Percentiles rank a stretch among this genome's conserved stretches.
Evolutionary conservation across 2,113 vertebrate genomes (phyloP).

Genomic region (Grammomys surdaster): DNA sequence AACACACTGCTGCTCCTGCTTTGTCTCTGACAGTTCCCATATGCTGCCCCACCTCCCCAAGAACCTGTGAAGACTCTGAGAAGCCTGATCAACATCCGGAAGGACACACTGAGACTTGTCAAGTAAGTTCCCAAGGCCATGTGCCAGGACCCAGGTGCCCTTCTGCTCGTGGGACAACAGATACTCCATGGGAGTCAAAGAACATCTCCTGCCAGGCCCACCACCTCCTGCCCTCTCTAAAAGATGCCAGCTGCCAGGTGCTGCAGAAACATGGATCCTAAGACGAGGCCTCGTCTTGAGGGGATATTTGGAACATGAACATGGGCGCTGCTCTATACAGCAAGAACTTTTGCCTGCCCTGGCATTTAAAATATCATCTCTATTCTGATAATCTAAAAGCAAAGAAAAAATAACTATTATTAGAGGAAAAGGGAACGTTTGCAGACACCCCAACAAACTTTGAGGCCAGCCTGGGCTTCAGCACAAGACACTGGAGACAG

Average conservation of each 20-base stretch:
- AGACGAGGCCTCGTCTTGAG: rapidly evolving
- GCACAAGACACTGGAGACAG: neutral
- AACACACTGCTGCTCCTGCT: constrained; percentile 58
- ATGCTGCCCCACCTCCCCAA: constrained; percentile 97
- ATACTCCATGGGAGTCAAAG: neutral
- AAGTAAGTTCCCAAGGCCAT: constrained; percentile 86
- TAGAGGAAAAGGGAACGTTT: neutral
- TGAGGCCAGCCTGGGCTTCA: neutral
- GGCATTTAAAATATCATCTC: neutral
- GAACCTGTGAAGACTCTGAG: constrained; percentile 98
- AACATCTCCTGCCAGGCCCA: neutral
- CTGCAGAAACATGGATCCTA: rapidly evolving
- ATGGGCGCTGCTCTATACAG: neutral
- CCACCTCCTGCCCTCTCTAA: rapidly evolving
- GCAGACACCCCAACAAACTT: neutral
- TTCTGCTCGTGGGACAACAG: rapidly evolving
- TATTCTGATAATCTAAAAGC: neutral
- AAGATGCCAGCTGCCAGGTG: neutral
- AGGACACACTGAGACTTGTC: constrained; percentile 97
- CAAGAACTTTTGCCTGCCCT: neutral
- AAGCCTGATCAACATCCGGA: constrained; percentile 98
- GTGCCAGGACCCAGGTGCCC: neutral
- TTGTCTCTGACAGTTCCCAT: constrained; percentile 92
- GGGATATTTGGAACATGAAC: neutral
- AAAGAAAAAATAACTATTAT: neutral